Base-by-base conservation (phyloP, 2,797 vertebrate species). In the Typhlichthys subterraneus region DNA sequence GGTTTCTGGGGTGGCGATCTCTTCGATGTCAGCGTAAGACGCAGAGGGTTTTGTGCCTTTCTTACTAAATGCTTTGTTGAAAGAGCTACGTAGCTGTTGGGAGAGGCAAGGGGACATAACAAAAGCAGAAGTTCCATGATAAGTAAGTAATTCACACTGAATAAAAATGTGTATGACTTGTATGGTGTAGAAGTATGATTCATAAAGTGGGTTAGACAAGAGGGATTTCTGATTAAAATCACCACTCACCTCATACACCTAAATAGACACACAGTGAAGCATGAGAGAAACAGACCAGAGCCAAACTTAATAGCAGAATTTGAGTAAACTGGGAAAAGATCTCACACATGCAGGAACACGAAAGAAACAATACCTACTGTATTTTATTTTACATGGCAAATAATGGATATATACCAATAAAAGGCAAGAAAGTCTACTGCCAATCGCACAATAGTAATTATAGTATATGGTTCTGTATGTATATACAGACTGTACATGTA, bases 1-100 rank as follows among this genome's bases (percentile, higher is more conserved):
- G 0, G 97, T 98, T 79, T 98, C 96, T 0, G 97, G 98, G 0
- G 98, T 99, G 77, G 97, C 92, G 0, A 99, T 98, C 88, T 99
- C 98, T 85, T 99, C 97, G 0, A 99, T 99, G 81, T 99, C 98
- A 0, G 97, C 97, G 64, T 99, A 99, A 0, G 97, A 95, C 0
- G 94, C 95, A 0, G 93, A 85, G 0, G 93, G 89, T 85, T 99
- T 99, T 53, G 95, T 89, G 2, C 96, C 96, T 77, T 99, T 99
- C 88, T 99, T 99, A 85, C 94, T 99, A 85, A 99, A 99, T 59
- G 98, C 98, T 82, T 98, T 98, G 89, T 99, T 99, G 90, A 99
- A 99, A 75, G 98, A 99, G 82, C 97, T 99, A 63, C 98, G 95
- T n/a, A 99, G 87, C 98, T 99, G 77, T 12, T 73, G 4, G 59